These are phyloP conservation scores for Acanthurus leucopareius DNA, from an alignment of 2,797 vertebrate species.

Conservation along the genomic window DNA sequence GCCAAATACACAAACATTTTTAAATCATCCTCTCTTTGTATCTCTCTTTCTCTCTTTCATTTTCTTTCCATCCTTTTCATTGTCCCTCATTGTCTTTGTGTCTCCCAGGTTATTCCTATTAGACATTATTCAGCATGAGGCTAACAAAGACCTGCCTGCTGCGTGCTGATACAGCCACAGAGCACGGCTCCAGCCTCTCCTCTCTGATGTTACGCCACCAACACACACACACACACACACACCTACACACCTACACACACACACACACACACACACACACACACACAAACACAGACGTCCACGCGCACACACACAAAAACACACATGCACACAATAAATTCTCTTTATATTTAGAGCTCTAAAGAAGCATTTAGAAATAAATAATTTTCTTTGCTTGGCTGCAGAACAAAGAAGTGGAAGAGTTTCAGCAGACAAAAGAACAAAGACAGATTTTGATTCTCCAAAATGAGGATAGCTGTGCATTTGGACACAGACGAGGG, in stretches of 20 bases:
- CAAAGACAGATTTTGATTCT: conserved; percentile 33
- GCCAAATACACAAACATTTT: conserved; percentile 16
- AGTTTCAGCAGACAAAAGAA: conserved; percentile 29
- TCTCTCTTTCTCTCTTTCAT: conserved; percentile 19
- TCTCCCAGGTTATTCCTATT: conserved; percentile 64
- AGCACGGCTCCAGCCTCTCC: conserved; percentile 50
- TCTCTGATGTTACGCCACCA: conserved; percentile 57
- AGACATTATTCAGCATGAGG: conserved; percentile 63
- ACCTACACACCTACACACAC: conserved; percentile 20
- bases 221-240: conserved; percentile 27
- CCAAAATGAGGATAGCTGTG: conserved; percentile 9
- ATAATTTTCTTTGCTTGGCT: conserved; percentile 43
- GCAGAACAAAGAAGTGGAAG: conserved; percentile 28
- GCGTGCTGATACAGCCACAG: conserved; percentile 68
- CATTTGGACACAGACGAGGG: conserved; percentile 27
- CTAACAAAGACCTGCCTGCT: conserved; percentile 72
- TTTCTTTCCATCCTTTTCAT: conserved; percentile 32
- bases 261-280: conserved; percentile 14
- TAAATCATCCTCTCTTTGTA: conserved; percentile 31
- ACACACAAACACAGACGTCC: conserved; percentile 6
- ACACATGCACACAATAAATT: conserved; percentile 13
- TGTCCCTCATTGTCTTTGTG: conserved; percentile 50
- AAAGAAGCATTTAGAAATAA: conserved; percentile 19
- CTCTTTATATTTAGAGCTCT: conserved; percentile 38
- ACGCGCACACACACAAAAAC: not conserved